Base-by-base conservation (phyloP, 2,797 vertebrate genomes). In the Merluccius polli region DNA sequence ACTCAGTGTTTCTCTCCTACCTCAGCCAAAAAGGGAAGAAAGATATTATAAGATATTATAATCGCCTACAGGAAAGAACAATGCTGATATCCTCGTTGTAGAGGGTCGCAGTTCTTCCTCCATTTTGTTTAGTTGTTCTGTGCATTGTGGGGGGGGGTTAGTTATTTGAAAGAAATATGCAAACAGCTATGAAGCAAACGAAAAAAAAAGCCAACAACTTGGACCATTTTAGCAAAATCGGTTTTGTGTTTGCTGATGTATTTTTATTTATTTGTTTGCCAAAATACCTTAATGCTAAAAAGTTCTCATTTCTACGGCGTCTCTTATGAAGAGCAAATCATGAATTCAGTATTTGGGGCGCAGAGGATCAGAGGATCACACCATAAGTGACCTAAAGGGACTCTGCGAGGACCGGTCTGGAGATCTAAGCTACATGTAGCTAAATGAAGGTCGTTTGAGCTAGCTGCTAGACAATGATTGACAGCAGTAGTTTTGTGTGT, bases 21-120 rank as follows among this genome's bases (percentile, higher is more conserved):
- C 89, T 93, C 92, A 89, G 70, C 77, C 81, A 80, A 88, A 65
- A 91, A 90, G 84, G 87, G 87, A 89, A 89, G n/a, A n/a, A n/a
- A n/a, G 75, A 81, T 72, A 24, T 18, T 59, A 59, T 52, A 2
- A 21, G 65, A 16, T 31, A 31, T 32, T 18, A 18, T 69, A 11
- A 65, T 69, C 18, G 67, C 67, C 67, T 15, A 15, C 29, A 69
- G 67, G 67, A 65, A 32, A 32, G 67, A 69, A 69, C 27, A 16
- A 8, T 32, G 67, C 67, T 69, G 31, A 32, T 3, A 31, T 32
- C 67, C 27, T 30, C 21, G 67, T 69, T 69, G 18, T 30, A 69
- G 16, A 69, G 59, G 59, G 24, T 31, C 1, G 16, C 30, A 31
- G 29, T 16, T 30, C 24, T 10, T 73, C 32, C 44, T 33, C n/a